A percentile compares a stretch with the other conserved stretches of the same genome.
These are phyloP conservation scores for Pelecanus crispus DNA, from an alignment of 2,113 vertebrate species.

Conservation along the genomic window DNA sequence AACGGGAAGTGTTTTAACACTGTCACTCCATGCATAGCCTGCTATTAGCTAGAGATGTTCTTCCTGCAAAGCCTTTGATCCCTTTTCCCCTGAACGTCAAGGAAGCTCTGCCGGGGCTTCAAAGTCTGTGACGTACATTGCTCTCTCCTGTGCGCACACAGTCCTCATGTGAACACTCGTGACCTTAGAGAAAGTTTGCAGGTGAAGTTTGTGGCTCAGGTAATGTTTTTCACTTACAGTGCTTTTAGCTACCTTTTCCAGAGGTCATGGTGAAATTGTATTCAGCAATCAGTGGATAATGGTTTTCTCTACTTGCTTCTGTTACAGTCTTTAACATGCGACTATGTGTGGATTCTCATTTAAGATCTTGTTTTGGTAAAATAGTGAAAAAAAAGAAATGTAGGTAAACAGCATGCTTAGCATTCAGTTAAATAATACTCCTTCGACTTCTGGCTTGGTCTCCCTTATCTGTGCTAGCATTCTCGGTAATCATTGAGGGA, in stretches of 20 bases:
- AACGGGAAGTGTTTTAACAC: constrained; percentile 54
- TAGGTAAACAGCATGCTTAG: background rate
- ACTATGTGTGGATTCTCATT: background rate
- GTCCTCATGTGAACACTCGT: background rate
- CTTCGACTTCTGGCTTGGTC: background rate
- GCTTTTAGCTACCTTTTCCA: background rate
- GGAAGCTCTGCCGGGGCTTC: constrained; percentile 2
- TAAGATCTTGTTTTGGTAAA: background rate
- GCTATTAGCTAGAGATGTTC: constrained; percentile 38
- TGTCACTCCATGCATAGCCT: constrained; percentile 42
- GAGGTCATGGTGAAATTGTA: background rate
- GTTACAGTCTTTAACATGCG: background rate
- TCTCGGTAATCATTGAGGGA: background rate
- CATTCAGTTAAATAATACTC: background rate
- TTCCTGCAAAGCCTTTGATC: constrained; percentile 52
- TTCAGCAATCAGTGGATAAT: background rate
- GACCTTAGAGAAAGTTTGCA: background rate
- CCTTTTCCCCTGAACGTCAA: background rate
- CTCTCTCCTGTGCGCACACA: background rate
- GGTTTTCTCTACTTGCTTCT: background rate
- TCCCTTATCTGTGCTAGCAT: background rate
- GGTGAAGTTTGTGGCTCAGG: background rate
- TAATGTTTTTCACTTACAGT: background rate
- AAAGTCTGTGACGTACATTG: background rate
- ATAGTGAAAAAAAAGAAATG: background rate